phyloP scores from a whole-genome alignment of 2,888 invertebrate species.

The Vanessa cardui region DNA sequence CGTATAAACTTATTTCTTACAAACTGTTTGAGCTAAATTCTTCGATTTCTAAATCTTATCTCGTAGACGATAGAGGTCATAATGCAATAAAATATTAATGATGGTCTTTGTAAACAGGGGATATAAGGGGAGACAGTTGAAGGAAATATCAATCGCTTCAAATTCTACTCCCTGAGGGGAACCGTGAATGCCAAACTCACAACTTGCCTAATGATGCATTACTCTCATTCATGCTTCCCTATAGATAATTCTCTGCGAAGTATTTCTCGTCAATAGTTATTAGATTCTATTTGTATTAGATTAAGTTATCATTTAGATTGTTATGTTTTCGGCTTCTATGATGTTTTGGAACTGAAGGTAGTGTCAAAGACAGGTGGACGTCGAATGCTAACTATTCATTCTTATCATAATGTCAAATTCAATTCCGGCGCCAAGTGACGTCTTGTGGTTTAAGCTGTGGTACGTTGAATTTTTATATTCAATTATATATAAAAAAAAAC shows the following conservation, averaged over 20 bases:
- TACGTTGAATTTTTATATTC: background rate
- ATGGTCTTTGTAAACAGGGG: slow-evolving; percentile 27
- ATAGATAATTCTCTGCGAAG: slow-evolving; percentile 39
- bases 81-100: slow-evolving; percentile 16
- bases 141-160: slow-evolving; percentile 57
- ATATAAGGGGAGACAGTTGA: slow-evolving; percentile 35
- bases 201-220: slow-evolving; percentile 61
- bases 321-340: background rate
- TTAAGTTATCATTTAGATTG: slow-evolving; percentile 13
- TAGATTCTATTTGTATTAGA: background rate
- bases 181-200: slow-evolving; percentile 56
- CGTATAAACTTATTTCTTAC: slow-evolving; percentile 8
- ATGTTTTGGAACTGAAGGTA: slow-evolving; percentile 6
- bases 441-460: slow-evolving; percentile 21
- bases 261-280: slow-evolving; percentile 14
- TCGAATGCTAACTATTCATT: slow-evolving; percentile 44
- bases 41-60: background rate
- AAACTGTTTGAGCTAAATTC: background rate
- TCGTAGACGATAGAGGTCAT: background rate
- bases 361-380: slow-evolving; percentile 47
- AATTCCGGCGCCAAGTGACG: slow-evolving; percentile 33
- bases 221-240: slow-evolving; percentile 51
- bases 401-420: slow-evolving; percentile 49
- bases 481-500: background rate
- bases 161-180: slow-evolving; percentile 49